Evolutionary conservation across 2,888 invertebrate species (phyloP).

Genomic region (Oconnorella tubifera): DNA sequence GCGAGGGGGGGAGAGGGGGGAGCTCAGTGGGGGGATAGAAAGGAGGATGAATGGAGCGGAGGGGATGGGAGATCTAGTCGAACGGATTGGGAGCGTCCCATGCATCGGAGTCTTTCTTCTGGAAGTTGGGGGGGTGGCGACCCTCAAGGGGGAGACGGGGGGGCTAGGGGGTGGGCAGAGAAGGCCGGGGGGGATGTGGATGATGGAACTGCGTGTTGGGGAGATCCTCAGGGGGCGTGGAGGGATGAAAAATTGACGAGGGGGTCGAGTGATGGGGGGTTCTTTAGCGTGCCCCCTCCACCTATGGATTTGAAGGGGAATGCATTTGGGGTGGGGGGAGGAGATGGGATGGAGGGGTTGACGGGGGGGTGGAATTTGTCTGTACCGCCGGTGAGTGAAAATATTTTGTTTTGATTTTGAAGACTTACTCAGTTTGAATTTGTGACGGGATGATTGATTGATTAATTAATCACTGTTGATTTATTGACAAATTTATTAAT

Average conservation of each 20-base stretch:
- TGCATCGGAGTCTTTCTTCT: conserved; percentile 19
- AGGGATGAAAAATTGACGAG: not conserved
- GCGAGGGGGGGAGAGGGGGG: not conserved
- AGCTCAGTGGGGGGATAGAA: conserved; percentile 4
- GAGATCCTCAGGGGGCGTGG: conserved; percentile 9
- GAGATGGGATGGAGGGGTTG: conserved; percentile 7
- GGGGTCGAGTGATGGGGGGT: not conserved
- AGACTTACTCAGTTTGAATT: not conserved
- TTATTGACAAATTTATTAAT: not conserved
- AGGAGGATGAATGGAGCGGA: conserved; percentile 7
- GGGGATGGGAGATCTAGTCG: conserved; percentile 4
- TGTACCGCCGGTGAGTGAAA: conserved; percentile 20
- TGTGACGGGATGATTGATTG: conserved; percentile 5
- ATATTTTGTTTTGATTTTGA: conserved; percentile 1
- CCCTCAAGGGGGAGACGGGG: not conserved
- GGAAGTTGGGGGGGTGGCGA: conserved; percentile 19
- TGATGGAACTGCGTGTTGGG: conserved; percentile 22
- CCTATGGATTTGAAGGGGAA: not conserved
- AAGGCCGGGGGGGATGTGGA: conserved; percentile 12
- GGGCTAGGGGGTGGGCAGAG: conserved; percentile 11
- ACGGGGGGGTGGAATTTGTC: conserved; percentile 17
- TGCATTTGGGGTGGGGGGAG: not conserved
- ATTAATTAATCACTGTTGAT: too few species aligned
- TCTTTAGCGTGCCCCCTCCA: not conserved
- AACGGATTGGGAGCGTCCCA: conserved; percentile 6